phyloP scores from a whole-genome alignment of 2,797 vertebrate species.

The Danio albolineatus region DNA sequence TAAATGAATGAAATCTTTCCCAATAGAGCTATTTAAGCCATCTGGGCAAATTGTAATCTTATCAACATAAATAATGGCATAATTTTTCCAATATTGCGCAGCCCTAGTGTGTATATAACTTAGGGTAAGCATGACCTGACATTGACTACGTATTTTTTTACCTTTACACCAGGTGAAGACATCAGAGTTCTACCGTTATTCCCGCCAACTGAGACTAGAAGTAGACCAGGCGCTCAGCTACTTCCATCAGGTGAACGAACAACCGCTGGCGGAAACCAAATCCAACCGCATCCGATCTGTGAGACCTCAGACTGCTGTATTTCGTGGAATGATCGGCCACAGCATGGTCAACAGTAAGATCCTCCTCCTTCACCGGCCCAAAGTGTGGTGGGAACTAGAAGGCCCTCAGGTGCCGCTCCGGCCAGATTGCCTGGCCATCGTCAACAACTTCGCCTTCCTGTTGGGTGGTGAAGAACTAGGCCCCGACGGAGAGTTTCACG shows the following conservation, averaged over 20 bases:
- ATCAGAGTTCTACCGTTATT: conserved; percentile 98
- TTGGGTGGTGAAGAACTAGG: conserved; percentile 97
- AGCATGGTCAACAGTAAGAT: conserved; percentile 99
- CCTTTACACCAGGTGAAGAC: conserved; percentile 90
- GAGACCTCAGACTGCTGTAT: conserved; percentile 96
- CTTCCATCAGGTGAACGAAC: conserved; percentile 95
- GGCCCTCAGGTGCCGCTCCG: conserved; percentile 96
- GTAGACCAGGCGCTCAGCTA: conserved; percentile 96
- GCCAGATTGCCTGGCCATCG: conserved; percentile 95
- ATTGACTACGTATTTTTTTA: not conserved
- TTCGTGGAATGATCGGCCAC: conserved; percentile 99
- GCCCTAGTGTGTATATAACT: no score
- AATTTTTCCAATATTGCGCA: no score
- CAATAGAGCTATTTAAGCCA: no score
- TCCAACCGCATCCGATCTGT: conserved; percentile 96
- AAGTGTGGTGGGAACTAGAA: conserved; percentile 99
- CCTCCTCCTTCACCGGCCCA: conserved; percentile 94
- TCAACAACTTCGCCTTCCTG: conserved; percentile 98
- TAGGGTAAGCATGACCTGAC: no score
- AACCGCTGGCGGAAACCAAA: conserved; percentile 93
- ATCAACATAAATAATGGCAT: no score
- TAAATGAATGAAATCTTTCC: no score
- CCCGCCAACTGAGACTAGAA: conserved; percentile 93
- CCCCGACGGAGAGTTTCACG: conserved; percentile 97
- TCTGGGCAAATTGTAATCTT: no score